Conservation (phyloP, 2,113 vertebrate species). For the Gavialis gangeticus region DNA sequence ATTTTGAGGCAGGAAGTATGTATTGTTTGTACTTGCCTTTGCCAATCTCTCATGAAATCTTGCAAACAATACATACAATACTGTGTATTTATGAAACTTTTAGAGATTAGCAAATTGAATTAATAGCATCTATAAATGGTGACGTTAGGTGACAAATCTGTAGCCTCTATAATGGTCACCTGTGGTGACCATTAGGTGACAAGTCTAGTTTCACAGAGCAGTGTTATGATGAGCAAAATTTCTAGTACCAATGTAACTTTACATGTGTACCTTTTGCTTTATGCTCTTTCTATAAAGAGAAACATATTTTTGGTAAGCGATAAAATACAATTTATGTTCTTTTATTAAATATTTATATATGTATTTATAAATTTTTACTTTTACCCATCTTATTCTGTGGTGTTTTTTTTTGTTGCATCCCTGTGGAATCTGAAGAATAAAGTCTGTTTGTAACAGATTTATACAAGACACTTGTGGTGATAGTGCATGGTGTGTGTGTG, state of each 20-base stretch:
- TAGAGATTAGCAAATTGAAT: rapidly evolving
- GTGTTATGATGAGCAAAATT: neutral
- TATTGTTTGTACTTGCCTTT: neutral
- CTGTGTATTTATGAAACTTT: neutral
- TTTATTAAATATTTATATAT: neutral
- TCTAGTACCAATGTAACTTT: neutral
- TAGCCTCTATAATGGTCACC: neutral
- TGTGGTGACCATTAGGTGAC: neutral
- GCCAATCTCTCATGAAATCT: neutral
- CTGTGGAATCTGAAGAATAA: neutral
- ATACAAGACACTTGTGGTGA: neutral
- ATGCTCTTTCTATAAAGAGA: neutral
- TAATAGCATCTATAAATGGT: neutral
- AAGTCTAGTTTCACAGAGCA: neutral
- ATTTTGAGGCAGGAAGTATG: neutral
- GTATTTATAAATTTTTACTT: neutral
- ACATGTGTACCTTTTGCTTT: neutral
- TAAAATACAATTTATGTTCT: neutral
- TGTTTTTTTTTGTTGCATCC: neutral
- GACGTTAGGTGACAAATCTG: neutral
- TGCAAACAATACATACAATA: neutral
- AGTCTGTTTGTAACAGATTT: neutral
- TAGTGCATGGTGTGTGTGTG: no score
- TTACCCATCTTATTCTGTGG: neutral
- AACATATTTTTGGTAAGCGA: neutral